These are phyloP conservation scores for Pelobates fuscus DNA, from an alignment of 2,113 vertebrate genomes.

Conservation along the genomic window DNA sequence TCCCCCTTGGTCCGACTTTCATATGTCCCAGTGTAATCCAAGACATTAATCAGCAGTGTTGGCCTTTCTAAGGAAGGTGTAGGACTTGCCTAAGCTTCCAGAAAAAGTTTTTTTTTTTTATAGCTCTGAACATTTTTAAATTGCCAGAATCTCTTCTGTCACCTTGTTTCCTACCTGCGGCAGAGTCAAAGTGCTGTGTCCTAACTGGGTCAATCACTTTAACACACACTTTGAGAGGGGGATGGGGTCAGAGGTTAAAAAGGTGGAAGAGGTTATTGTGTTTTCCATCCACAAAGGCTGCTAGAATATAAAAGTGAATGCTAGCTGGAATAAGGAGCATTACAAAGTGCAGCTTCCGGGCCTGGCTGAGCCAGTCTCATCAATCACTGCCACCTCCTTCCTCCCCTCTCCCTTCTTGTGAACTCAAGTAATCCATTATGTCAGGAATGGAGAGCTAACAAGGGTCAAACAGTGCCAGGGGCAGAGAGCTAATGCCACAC, in stretches of 20 bases:
- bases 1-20: no score
- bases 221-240: not conserved
- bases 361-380: not conserved
- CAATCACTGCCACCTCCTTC: constrained; percentile 19
- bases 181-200: not conserved
- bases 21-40: no score
- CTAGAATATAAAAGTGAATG: not conserved
- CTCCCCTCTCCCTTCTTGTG: no score
- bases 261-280: constrained; percentile 9
- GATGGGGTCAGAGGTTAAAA: constrained; percentile 33
- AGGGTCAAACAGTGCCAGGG: not conserved
- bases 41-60: no score
- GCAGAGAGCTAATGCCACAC: not conserved
- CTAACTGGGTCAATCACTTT: not conserved
- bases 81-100: no score
- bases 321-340: not conserved
- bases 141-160: not conserved
- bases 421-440: not conserved
- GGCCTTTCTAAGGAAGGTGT: no score
- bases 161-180: no score
- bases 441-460: not conserved
- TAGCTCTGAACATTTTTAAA: no score
- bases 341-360: no score
- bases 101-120: no score
- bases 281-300: not conserved